These are phyloP conservation scores for Cerceris ruficornis DNA, from an alignment of 2,888 invertebrate genomes.

Conservation along the genomic window DNA sequence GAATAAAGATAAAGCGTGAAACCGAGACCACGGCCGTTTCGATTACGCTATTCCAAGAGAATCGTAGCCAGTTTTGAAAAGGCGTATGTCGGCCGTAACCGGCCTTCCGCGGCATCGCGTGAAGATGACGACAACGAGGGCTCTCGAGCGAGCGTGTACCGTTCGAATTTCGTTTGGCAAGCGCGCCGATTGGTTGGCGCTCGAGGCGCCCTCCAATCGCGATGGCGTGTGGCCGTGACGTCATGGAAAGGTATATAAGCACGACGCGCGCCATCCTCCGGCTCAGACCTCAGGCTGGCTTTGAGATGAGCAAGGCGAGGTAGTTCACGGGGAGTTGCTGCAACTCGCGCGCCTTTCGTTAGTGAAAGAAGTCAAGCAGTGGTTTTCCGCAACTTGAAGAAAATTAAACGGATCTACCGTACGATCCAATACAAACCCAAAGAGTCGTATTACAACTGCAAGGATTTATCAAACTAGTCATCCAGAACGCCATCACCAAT, in stretches of 20 bases:
- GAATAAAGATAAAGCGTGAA: constrained; percentile 17
- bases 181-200: constrained; percentile 80
- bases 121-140: constrained; percentile 70
- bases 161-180: constrained; percentile 66
- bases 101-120: constrained; percentile 42
- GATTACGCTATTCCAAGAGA: constrained; percentile 42
- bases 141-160: constrained; percentile 58
- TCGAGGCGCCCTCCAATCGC: constrained; percentile 67
- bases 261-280: constrained; percentile 62
- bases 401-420: constrained; percentile 1
- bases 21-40: constrained; percentile 18
- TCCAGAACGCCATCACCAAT: constrained; percentile 44
- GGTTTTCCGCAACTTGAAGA: constrained; percentile 37
- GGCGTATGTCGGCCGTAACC: constrained; percentile 26
- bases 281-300: constrained; percentile 75
- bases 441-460: constrained; percentile 39
- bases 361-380: constrained; percentile 61
- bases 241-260: constrained; percentile 74
- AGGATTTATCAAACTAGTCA: constrained; percentile 75
- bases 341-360: constrained; percentile 64
- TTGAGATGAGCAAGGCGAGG: constrained; percentile 71
- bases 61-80: constrained; percentile 63
- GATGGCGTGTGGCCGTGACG: constrained; percentile 68
- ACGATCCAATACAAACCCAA: constrained; percentile 3
- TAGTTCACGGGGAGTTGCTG: constrained; percentile 67